A percentile compares a stretch with the other conserved stretches of the same genome.
These are phyloP conservation scores for Acanthaster planci DNA, from an alignment of 35 echinoderm and acorn worm genomes.

Conservation along the genomic window DNA sequence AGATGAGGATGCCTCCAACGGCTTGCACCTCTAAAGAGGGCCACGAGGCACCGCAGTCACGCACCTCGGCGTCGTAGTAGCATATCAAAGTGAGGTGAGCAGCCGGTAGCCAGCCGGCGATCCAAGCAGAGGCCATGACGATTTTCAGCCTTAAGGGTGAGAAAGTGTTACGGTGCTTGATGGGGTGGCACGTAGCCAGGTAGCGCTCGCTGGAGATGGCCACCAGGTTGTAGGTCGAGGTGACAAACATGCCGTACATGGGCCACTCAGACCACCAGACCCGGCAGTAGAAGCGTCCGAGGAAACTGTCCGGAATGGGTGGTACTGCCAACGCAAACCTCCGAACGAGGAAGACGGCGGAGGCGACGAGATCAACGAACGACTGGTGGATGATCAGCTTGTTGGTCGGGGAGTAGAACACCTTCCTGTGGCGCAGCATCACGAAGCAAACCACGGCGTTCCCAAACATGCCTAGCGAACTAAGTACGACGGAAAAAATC, in stretches of 20 bases:
- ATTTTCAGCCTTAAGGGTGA: conserved; percentile 49
- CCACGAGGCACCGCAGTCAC: conserved; percentile 59
- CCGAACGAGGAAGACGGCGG: conserved; percentile 62
- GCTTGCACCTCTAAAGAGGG: conserved; percentile 54
- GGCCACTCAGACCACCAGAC: conserved; percentile 83
- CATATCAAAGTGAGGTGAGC: conserved; percentile 63
- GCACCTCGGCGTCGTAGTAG: background rate
- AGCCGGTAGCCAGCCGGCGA: conserved; percentile 52
- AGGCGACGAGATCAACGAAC: conserved; percentile 72
- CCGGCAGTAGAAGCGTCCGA: conserved; percentile 61
- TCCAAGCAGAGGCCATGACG: conserved; percentile 55
- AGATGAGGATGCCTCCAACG: conserved; percentile 56
- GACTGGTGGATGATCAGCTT: conserved; percentile 85
- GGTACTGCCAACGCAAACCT: conserved; percentile 32
- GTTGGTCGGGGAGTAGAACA: conserved; percentile 75
- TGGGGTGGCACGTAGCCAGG: conserved; percentile 70
- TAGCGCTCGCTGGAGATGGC: conserved; percentile 75
- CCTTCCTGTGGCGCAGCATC: conserved; percentile 53
- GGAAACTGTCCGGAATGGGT: background rate
- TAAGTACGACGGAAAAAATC: conserved; percentile 58
- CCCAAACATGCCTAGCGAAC: conserved; percentile 66
- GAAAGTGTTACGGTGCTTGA: conserved; percentile 80
- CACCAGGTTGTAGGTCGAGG: conserved; percentile 80
- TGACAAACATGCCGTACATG: conserved; percentile 75
- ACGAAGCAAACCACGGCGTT: conserved; percentile 73